These are phyloP conservation scores for Chrysolina oricalcia DNA, from an alignment of 2,888 invertebrate species.

Conservation along the genomic window DNA sequence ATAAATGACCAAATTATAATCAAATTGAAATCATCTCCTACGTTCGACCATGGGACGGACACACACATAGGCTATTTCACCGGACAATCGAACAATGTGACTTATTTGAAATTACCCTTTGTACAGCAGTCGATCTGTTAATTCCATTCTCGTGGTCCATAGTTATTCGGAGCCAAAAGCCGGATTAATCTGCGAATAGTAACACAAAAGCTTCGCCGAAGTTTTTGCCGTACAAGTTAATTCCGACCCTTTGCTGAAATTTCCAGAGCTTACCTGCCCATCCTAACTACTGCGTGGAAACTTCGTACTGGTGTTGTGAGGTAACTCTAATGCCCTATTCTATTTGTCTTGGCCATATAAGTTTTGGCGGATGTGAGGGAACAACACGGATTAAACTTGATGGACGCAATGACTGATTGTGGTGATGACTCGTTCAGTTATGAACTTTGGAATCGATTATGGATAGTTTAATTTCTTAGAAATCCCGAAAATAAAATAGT, in stretches of 20 bases:
- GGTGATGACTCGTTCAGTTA: too few species aligned
- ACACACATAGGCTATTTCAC: background rate
- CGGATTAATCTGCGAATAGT: slow-evolving; percentile 16
- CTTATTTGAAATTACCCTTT: slow-evolving; percentile 7
- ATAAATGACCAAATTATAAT: too few species aligned
- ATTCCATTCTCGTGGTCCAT: slow-evolving; percentile 3
- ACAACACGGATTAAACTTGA: background rate
- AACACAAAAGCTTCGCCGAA: slow-evolving; percentile 9
- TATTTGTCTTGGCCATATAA: background rate
- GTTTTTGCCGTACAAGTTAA: slow-evolving; percentile 20
- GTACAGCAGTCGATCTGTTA: slow-evolving; percentile 17
- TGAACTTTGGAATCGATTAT: too few species aligned
- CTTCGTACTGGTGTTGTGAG: slow-evolving; percentile 3
- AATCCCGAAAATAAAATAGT: too few species aligned
- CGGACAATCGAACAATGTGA: background rate
- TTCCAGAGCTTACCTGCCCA: slow-evolving; percentile 18
- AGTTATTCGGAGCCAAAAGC: slow-evolving; percentile 15
- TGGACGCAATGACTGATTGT: background rate
- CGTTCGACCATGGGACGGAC: too few species aligned
- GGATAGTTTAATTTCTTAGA: too few species aligned
- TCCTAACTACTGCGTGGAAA: background rate
- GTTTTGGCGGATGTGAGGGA: background rate
- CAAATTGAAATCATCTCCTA: too few species aligned
- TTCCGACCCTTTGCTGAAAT: slow-evolving; percentile 16
- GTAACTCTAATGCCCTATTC: slow-evolving; percentile 5